These are phyloP conservation scores for Caenorhabditis sp. DNA, from an alignment of 2,888 invertebrate species.

Conservation along the genomic window DNA sequence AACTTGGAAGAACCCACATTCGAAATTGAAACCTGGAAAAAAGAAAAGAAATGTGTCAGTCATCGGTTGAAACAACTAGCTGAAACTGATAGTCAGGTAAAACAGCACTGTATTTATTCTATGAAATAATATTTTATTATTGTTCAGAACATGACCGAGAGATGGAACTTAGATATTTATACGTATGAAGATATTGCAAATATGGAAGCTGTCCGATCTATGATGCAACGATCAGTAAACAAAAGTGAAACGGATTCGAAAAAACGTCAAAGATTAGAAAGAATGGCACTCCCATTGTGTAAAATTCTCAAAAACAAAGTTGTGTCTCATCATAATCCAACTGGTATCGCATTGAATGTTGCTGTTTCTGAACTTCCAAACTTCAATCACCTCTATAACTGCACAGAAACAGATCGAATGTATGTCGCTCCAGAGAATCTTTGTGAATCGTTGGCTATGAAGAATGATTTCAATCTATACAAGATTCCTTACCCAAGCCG, in stretches of 20 bases:
- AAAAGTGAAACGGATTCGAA: neutral
- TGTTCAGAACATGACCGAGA: neutral
- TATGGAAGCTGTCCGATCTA: slow-evolving; percentile 17
- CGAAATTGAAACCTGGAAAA: slow-evolving; percentile 4
- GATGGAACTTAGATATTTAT: slow-evolving; percentile 6
- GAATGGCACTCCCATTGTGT: neutral
- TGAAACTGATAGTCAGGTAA: slow-evolving; percentile 8
- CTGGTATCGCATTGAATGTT: slow-evolving; percentile 18
- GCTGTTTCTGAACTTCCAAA: slow-evolving; percentile 28
- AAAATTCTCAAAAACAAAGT: neutral
- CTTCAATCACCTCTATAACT: slow-evolving; percentile 34
- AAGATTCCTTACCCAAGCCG: neutral
- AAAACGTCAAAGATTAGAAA: neutral
- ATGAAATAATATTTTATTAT: neutral
- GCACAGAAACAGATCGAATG: slow-evolving; percentile 16
- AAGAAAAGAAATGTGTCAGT: slow-evolving; percentile 22
- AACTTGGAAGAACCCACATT: slow-evolving; percentile 24
- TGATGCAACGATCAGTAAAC: slow-evolving; percentile 8
- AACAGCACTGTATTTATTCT: neutral
- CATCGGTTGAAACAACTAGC: slow-evolving; percentile 8
- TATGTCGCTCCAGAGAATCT: slow-evolving; percentile 12
- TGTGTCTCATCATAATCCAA: slow-evolving; percentile 13
- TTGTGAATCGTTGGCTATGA: slow-evolving; percentile 22
- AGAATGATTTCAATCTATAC: neutral
- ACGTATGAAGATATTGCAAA: slow-evolving; percentile 34